Base-by-base conservation (phyloP, 2,797 vertebrate genomes). In the Paratrypauchen microcephalus region DNA sequence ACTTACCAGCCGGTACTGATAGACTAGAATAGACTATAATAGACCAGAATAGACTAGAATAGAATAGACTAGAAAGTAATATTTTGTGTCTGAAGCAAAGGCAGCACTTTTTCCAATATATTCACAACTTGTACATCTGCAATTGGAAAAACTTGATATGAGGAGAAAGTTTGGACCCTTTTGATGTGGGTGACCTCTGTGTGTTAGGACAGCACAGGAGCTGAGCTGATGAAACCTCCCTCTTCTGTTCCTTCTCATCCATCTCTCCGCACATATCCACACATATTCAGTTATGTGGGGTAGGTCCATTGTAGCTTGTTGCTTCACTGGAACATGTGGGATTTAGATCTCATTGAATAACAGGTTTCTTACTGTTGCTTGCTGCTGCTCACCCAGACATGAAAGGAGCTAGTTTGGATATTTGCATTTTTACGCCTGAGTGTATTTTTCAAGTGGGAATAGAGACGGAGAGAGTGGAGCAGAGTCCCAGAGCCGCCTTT, bases 371-470 rank as follows among this genome's bases (percentile, higher is more conserved):
- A 61, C 75, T 55, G 70, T 65, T 67, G 72, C 75, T 69, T 68
- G 78, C 65, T 58, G 65, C 75, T 70, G 81, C 24, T 26, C 24
- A 2, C 69, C 68, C 74, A 48, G 66, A 90, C 90, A 90, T 92
- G 88, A 92, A 91, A 92, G 87, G 71, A 69, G 84, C 67, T 68
- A 47, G 66, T 86, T 84, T 85, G 64, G 32, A 75, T 89, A 92
- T 92, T 91, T 88, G 87, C 87, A 91, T 92, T 91, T 90, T 86
- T 83, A 86, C 65, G 87, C 87, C 84, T 82, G 78, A 83, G 84
- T 89, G 81, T 90, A 83, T 87, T 88, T 88, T 90, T 84, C 88
- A 85, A 82, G 76, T 66, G 83, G 90, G 86, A 90, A 91, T 89
- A 86, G 82, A 90, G 85, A 87, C 87, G 83, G 76, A 80, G 73